phyloP scores from a whole-genome alignment of 2,797 vertebrate genomes.

The Chaetophractus vellerosus region DNA sequence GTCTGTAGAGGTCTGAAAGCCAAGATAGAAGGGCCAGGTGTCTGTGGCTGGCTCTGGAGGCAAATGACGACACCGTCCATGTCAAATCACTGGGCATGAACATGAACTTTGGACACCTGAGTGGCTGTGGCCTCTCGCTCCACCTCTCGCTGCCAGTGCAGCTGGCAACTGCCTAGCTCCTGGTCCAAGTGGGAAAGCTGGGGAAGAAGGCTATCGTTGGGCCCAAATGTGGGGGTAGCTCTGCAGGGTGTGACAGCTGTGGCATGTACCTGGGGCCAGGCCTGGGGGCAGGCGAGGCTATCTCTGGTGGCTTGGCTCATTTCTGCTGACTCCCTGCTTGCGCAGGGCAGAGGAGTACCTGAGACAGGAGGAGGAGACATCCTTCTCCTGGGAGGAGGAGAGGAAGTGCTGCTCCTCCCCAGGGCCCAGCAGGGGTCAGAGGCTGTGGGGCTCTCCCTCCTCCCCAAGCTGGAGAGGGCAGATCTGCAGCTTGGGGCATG shows the following conservation, averaged over 20 bases:
- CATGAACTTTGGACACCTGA: background rate
- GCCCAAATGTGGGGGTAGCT: background rate
- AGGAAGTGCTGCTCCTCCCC: background rate
- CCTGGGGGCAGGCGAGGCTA: background rate
- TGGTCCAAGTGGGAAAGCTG: background rate
- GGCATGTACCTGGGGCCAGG: background rate
- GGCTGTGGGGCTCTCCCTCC: background rate
- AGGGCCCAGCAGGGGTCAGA: background rate
- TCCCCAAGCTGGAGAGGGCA: background rate
- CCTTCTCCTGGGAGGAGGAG: background rate
- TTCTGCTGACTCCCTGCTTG: background rate
- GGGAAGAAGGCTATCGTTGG: background rate
- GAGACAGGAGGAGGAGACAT: background rate
- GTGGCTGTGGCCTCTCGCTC: background rate
- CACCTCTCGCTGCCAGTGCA: background rate
- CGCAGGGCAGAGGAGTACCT: background rate
- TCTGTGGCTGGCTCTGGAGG: constrained; percentile 5
- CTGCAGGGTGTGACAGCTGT: background rate
- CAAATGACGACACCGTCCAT: background rate
- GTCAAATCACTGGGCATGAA: background rate
- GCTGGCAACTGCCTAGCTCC: background rate
- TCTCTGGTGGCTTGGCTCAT: background rate
- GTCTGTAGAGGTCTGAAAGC: constrained; percentile 44
- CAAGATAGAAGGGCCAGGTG: background rate
- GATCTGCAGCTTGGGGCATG: background rate